Percentiles rank a stretch among this genome's conserved stretches.
Evolutionary conservation across 2,797 vertebrate genomes (phyloP).

Genomic region (Liparis tanakae): DNA sequence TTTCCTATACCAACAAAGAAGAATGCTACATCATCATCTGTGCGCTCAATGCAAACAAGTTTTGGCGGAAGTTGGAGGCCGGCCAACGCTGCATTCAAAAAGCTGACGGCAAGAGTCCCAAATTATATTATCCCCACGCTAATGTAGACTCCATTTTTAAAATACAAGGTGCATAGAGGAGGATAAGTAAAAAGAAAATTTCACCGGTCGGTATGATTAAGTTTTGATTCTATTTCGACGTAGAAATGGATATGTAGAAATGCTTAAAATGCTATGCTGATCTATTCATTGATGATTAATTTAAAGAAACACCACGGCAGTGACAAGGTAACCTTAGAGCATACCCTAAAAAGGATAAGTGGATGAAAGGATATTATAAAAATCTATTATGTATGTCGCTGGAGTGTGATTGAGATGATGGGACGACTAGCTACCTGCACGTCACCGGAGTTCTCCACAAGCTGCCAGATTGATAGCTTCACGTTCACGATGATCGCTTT

Average conservation of each 20-base stretch:
- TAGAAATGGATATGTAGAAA: too few species aligned
- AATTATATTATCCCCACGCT: conserved; percentile 40
- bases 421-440: too few species aligned
- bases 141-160: conserved; percentile 27
- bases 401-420: too few species aligned
- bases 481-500: too few species aligned
- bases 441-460: too few species aligned
- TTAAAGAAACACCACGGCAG: too few species aligned
- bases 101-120: conserved; percentile 32
- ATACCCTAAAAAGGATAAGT: too few species aligned
- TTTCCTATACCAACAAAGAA: conserved; percentile 19
- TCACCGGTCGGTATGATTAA: conserved; percentile 20
- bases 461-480: too few species aligned
- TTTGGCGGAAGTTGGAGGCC: conserved; percentile 36
- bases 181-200: conserved; percentile 28
- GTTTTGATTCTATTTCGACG: conserved; percentile 1
- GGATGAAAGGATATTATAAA: too few species aligned
- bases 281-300: not conserved
- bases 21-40: conserved; percentile 22
- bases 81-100: conserved; percentile 24
- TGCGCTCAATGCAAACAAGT: conserved; percentile 28
- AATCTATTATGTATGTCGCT: too few species aligned
- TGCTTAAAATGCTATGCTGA: too few species aligned
- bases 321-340: too few species aligned
- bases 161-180: conserved; percentile 18